Percentiles rank a stretch among this genome's conserved stretches.
phyloP scores from a whole-genome alignment of 1,140 invertebrate species.

The Penaeus chinensis region DNA sequence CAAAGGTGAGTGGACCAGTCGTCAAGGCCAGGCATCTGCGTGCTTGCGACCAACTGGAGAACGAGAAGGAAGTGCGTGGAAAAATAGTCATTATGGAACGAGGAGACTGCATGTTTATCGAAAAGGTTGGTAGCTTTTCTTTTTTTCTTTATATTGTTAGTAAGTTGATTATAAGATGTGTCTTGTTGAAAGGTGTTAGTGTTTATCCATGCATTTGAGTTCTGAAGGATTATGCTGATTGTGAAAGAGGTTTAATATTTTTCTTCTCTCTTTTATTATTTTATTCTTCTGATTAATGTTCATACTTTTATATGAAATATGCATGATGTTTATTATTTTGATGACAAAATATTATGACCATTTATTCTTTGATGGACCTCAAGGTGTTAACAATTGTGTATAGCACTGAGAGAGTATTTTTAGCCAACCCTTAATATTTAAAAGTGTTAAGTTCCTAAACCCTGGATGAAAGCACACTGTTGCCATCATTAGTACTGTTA shows the following conservation, averaged over 20 bases:
- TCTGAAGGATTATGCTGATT: too few species aligned
- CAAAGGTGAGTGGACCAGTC: constrained; percentile 73
- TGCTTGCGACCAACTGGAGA: constrained; percentile 78
- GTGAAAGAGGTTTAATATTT: too few species aligned
- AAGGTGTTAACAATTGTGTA: too few species aligned
- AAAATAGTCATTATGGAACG: constrained; percentile 87
- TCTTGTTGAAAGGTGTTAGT: background rate
- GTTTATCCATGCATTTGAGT: background rate
- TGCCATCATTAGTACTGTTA: background rate
- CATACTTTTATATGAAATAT: too few species aligned
- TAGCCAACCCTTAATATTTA: too few species aligned
- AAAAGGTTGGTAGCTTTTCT: constrained; percentile 76
- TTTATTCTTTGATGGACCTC: too few species aligned
- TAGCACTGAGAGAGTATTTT: too few species aligned
- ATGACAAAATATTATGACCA: too few species aligned
- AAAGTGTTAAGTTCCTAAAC: background rate
- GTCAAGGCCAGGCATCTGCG: constrained; percentile 77
- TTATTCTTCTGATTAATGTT: too few species aligned
- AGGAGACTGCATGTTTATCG: constrained; percentile 95
- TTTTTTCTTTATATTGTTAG: constrained; percentile 4
- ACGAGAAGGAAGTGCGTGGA: constrained; percentile 75
- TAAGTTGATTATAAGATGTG: background rate
- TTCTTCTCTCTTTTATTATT: too few species aligned
- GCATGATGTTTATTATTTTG: too few species aligned
- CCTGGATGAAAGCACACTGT: background rate